Evolutionary conservation across 2,113 vertebrate genomes (phyloP).

Genomic region (Semnopithecus entellus): DNA sequence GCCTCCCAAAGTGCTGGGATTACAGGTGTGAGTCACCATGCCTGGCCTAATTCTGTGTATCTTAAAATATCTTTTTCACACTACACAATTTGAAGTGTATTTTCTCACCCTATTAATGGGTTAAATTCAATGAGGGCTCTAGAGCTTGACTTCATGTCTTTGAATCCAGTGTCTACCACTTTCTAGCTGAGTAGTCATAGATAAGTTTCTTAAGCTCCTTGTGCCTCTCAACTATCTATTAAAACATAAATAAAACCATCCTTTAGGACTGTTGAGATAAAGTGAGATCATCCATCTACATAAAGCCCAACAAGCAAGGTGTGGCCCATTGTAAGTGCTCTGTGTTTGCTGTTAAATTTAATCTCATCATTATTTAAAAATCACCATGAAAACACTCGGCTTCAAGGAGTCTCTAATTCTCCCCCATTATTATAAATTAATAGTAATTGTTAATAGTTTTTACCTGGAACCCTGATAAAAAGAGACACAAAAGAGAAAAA

Average conservation of each 20-base stretch:
- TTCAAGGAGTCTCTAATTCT: neutral
- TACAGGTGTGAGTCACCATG: too few relatives aligned
- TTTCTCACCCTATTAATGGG: neutral
- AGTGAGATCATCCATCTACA: neutral
- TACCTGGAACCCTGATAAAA: neutral
- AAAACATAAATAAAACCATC: neutral
- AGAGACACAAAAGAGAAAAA: neutral
- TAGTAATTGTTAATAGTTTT: neutral
- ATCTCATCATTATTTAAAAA: neutral
- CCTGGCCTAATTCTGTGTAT: neutral
- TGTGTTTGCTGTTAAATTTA: neutral
- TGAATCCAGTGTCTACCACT: neutral
- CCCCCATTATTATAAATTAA: neutral
- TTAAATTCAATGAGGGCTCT: neutral
- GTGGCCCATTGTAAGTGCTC: neutral
- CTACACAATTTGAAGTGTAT: neutral
- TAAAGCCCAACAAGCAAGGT: neutral
- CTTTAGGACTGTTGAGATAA: neutral
- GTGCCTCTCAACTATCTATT: neutral
- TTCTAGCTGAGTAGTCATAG: neutral
- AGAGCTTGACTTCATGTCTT: neutral
- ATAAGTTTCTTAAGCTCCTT: neutral
- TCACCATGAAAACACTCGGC: neutral
- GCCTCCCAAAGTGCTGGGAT: too few relatives aligned
- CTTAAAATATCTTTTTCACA: neutral